Evolutionary conservation across 2,797 vertebrate genomes (phyloP).

Genomic region (Gymnodraco acuticeps): DNA sequence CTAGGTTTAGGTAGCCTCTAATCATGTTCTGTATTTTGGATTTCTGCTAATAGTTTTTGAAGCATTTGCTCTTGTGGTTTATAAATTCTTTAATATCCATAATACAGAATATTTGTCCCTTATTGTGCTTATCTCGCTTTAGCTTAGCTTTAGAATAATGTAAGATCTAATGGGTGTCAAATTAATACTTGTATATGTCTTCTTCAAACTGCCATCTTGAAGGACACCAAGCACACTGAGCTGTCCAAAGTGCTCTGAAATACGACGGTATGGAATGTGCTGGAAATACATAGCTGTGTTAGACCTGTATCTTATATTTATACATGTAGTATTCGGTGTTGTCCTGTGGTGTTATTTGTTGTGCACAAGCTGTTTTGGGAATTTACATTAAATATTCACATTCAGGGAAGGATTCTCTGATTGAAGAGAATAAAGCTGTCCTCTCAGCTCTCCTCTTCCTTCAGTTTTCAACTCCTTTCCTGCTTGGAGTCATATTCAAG

Average conservation of each 20-base stretch:
- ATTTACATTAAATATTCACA: not conserved
- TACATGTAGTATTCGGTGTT: conserved; percentile 31
- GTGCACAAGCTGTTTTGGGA: not conserved
- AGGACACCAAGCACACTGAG: conserved; percentile 65
- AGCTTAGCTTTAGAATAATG: conserved; percentile 15
- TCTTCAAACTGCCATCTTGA: conserved; percentile 58
- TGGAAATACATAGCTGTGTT: conserved; percentile 41
- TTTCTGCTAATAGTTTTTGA: not conserved
- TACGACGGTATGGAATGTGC: conserved; percentile 69
- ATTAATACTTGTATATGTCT: conserved; percentile 48
- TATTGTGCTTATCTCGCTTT: conserved; percentile 9
- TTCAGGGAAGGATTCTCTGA: not conserved
- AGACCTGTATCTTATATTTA: conserved; percentile 27
- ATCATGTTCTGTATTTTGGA: conserved; percentile 54
- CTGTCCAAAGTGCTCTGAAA: conserved; percentile 77
- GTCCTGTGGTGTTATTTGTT: conserved; percentile 23
- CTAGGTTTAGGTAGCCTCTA: conserved; percentile 20
- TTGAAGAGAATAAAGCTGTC: not conserved
- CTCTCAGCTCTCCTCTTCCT: conserved; percentile 1
- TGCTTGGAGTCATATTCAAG: not conserved
- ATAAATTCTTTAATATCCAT: conserved; percentile 21
- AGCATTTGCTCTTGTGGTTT: conserved; percentile 14
- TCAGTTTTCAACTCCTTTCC: too few species aligned
- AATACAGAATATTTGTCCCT: conserved; percentile 36
- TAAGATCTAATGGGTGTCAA: not conserved